Conservation (phyloP, 2,113 vertebrate genomes). For the Lontra canadensis region DNA sequence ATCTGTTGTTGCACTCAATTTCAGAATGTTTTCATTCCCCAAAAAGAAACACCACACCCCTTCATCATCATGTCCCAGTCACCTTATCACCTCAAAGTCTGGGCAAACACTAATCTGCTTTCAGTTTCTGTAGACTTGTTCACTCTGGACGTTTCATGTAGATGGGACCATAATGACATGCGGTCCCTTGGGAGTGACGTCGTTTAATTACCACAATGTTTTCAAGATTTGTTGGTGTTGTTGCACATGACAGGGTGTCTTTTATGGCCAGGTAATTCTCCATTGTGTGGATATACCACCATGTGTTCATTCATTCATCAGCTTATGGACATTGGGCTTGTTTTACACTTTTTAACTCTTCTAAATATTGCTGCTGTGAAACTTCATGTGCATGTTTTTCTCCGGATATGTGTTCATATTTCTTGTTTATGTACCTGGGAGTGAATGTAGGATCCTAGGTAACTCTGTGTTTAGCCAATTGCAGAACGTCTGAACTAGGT, state of each 20-base stretch:
- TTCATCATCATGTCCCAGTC: background rate
- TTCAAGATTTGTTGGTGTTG: background rate
- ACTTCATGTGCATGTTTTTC: background rate
- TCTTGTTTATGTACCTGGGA: background rate
- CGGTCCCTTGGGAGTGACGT: background rate
- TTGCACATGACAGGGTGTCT: background rate
- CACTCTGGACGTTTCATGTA: background rate
- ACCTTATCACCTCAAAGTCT: background rate
- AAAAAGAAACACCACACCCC: background rate
- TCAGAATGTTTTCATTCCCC: background rate
- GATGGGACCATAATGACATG: background rate
- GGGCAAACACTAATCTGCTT: background rate
- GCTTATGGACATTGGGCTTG: background rate
- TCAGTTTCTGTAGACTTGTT: background rate
- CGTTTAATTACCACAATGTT: background rate
- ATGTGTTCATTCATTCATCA: background rate
- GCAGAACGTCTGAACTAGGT: background rate
- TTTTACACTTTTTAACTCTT: no score
- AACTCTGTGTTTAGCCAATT: background rate
- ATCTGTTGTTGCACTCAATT: background rate
- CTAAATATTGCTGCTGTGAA: no score
- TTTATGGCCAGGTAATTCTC: background rate
- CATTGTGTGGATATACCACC: background rate
- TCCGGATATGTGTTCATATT: background rate
- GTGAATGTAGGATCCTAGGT: background rate